phyloP scores from a whole-genome alignment of 2,888 invertebrate genomes.

The Panopea generosa region DNA sequence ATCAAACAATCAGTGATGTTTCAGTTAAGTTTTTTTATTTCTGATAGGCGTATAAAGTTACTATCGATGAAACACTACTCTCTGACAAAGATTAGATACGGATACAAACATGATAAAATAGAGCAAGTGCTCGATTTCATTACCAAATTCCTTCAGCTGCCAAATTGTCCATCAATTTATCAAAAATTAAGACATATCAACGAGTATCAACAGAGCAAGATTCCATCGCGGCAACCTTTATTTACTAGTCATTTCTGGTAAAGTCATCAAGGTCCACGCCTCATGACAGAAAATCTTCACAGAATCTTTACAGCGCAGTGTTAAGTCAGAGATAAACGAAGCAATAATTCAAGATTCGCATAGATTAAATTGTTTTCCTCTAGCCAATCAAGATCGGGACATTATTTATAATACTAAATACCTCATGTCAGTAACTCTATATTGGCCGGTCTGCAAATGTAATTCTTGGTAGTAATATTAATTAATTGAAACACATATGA shows the following conservation, averaged over 20 bases:
- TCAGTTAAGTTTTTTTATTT: constrained; percentile 34
- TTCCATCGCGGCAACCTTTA: constrained; percentile 40
- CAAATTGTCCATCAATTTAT: constrained; percentile 64
- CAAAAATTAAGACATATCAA: constrained; percentile 53
- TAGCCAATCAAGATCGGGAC: constrained; percentile 46
- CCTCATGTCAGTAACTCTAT: constrained; percentile 40
- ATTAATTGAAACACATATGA: constrained; percentile 17
- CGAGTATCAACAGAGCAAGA: constrained; percentile 48
- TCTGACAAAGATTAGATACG: constrained; percentile 54
- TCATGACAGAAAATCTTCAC: constrained; percentile 41
- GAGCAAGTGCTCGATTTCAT: constrained; percentile 63
- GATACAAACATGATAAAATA: constrained; percentile 59
- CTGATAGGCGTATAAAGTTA: constrained; percentile 52
- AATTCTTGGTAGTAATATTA: constrained; percentile 5
- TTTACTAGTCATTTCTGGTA: constrained; percentile 56
- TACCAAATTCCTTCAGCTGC: constrained; percentile 51
- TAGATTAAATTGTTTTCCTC: constrained; percentile 59
- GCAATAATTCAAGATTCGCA: constrained; percentile 59
- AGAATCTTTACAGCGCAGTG: constrained; percentile 54
- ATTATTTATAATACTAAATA: constrained; percentile 60
- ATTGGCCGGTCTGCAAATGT: constrained; percentile 8
- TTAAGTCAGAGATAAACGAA: constrained; percentile 55
- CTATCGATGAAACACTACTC: constrained; percentile 53
- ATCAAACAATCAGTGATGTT: constrained; percentile 34
- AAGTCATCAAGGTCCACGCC: constrained; percentile 54